Evolutionary conservation across 92 coral and sea anemone species (phyloP).

Genomic region (Phenganax subtilis): DNA sequence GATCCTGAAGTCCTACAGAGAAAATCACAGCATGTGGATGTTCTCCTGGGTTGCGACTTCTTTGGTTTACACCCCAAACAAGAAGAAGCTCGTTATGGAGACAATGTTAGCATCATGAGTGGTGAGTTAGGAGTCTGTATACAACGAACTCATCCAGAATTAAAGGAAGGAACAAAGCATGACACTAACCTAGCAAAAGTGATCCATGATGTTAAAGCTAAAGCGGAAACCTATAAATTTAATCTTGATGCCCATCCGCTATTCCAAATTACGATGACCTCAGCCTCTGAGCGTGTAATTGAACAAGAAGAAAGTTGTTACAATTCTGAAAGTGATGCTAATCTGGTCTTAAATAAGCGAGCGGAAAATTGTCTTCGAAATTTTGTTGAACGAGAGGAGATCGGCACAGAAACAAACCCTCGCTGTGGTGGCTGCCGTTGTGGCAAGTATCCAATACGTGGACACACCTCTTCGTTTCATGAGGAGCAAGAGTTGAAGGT

Average conservation of each 20-base stretch:
- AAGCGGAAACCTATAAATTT: background rate
- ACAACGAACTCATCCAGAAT: slow-evolving; percentile 50
- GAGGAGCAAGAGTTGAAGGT: slow-evolving; percentile 13
- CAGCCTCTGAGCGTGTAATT: background rate
- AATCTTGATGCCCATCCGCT: background rate
- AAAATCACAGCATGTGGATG: slow-evolving; percentile 44
- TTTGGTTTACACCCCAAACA: slow-evolving; percentile 51
- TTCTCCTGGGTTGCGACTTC: slow-evolving; percentile 54
- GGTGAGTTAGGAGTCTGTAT: slow-evolving; percentile 47
- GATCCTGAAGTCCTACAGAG: slow-evolving; percentile 49
- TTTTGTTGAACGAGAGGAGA: slow-evolving; percentile 51
- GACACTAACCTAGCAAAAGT: slow-evolving; percentile 44
- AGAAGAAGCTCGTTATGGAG: slow-evolving; percentile 57
- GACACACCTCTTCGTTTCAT: slow-evolving; percentile 55
- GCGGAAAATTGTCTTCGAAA: background rate
- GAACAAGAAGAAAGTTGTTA: background rate
- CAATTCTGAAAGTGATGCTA: background rate
- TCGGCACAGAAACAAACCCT: slow-evolving; percentile 51
- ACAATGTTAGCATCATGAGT: slow-evolving; percentile 52
- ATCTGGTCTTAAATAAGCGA: background rate
- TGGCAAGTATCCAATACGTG: slow-evolving; percentile 54
- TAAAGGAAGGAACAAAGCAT: slow-evolving; percentile 37
- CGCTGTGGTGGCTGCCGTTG: slow-evolving; percentile 14
- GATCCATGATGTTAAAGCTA: slow-evolving; percentile 37
- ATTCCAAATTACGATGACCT: background rate